Evolutionary conservation across 1,140 invertebrate species (phyloP).

Genomic region (Atopsyche davidsoni): DNA sequence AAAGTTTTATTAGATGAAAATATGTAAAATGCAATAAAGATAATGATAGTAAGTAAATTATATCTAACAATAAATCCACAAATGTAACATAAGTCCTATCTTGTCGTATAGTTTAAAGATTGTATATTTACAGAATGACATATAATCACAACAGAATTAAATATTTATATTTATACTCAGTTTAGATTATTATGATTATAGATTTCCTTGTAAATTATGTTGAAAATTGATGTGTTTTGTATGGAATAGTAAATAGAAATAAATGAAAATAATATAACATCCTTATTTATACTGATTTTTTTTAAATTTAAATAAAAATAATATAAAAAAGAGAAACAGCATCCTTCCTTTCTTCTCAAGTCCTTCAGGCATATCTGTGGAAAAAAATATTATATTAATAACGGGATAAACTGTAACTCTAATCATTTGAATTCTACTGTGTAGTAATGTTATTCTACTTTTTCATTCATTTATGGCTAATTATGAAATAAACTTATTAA

Average conservation of each 20-base stretch:
- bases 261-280: no score
- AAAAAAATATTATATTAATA: not conserved
- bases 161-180: constrained; percentile 7
- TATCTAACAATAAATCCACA: no score
- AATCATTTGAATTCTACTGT: no score
- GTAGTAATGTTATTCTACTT: no score
- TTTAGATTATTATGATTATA: not conserved
- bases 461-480: no score
- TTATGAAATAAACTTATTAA: no score
- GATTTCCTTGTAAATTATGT: no score
- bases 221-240: no score
- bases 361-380: not conserved
- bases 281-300: no score
- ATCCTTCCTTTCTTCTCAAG: constrained; percentile 1
- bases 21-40: constrained; percentile 28
- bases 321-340: not conserved
- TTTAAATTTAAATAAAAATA: no score
- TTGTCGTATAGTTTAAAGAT: constrained; percentile 10
- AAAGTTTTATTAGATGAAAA: constrained; percentile 26
- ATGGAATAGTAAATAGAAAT: no score
- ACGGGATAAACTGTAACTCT: not conserved
- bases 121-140: constrained; percentile 14
- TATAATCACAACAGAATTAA: not conserved
- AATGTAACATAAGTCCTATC: no score
- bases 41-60: constrained; percentile 1